Evolutionary conservation across 2,797 vertebrate genomes (phyloP), one percentile per base, ranked within the genome.

Genomic region (Hemitrygon akajei): DNA sequence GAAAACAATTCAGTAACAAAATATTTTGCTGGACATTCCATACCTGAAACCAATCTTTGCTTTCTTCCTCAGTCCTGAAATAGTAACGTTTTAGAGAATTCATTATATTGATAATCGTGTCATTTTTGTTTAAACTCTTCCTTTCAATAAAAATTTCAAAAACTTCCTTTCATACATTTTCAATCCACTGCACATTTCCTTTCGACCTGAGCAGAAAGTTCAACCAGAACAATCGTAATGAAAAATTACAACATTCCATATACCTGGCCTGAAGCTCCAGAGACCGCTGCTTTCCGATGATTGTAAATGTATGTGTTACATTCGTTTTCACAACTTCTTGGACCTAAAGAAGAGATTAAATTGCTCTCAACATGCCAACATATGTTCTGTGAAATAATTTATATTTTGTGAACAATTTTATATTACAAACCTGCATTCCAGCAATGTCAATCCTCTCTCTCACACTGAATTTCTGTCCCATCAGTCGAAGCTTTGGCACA

Each of bases 381-480:
- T 10, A 37, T 37, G 66, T 37, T 60, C 11, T 30, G 10, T 14
- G 34, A 66, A 89, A 66, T 20, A 37, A 1, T 25, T 22, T n/a
- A 16, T 0, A 0, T 47, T 47, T 47, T 47, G 6, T 60, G n/a
- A 69, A 77, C 25, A 94, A 63, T 27, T 30, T 94, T 27, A 71
- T 71, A 27, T 22, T 3, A 95, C 97, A 73, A 94, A 98, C 98
- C 98, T 99, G 98, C 96, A 99, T 97, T 95, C 97, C 98, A 1
- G 98, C 98, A 79, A 99, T 98, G 96, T 99, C 98, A 93, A 99
- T 98, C 96, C 98, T 98, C 96, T 99, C 98, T 94, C 98, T 96
- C 94, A 99, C 98, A 0, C 98, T 99, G 96, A 99, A 99, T 96
- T 99, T 99, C 96, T 99, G 98, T 89, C 99, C 99, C 94, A 98